Evolutionary conservation across 2,113 vertebrate genomes (phyloP).

Genomic region (Microcebus murinus): DNA sequence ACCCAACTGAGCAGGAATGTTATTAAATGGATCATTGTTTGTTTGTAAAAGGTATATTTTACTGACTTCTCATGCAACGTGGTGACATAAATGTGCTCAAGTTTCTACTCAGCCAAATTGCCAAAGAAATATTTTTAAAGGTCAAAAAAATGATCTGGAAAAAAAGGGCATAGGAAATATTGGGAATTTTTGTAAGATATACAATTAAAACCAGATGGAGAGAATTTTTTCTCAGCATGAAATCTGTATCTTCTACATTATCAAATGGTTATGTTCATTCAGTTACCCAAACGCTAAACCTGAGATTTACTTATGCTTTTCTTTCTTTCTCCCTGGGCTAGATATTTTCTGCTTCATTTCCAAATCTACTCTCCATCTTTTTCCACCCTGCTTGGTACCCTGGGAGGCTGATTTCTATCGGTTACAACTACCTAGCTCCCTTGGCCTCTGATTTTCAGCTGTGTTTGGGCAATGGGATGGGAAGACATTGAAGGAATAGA

Average conservation of each 20-base stretch:
- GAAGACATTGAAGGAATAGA: not conserved
- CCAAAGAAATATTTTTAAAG: not conserved
- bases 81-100: not conserved
- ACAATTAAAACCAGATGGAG: not conserved
- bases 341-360: not conserved
- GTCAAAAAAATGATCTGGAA: not conserved
- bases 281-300: not conserved
- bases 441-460: not conserved
- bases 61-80: not conserved
- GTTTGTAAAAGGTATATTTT: slow-evolving; percentile 44
- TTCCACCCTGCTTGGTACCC: not conserved
- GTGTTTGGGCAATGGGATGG: not conserved
- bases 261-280: not conserved
- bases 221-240: not conserved
- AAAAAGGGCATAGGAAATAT: not conserved
- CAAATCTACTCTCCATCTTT: not conserved
- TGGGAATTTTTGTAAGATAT: not conserved
- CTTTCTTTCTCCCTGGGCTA: not conserved
- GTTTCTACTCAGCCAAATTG: not conserved
- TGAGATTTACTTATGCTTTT: not conserved
- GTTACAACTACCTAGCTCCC: not conserved
- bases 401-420: not conserved
- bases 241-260: not conserved
- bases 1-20: not conserved
- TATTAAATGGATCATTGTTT: slow-evolving; percentile 44